Conservation (phyloP, 2,113 vertebrate genomes). For the Pyxicephalus adspersus region DNA sequence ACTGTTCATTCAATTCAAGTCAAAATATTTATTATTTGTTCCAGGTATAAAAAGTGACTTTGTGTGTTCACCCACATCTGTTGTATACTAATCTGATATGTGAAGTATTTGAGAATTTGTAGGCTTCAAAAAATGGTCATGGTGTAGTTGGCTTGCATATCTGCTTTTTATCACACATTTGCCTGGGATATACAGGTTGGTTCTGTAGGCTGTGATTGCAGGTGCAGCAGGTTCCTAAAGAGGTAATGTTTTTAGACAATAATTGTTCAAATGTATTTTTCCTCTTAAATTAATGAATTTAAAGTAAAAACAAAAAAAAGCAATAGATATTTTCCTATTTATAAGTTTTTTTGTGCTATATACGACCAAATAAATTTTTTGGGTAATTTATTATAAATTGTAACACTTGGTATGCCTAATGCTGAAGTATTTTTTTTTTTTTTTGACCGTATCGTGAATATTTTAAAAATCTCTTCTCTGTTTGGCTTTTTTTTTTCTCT, state of each 20-base stretch:
- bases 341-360: slow-evolving; percentile 10
- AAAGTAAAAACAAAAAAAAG: slow-evolving; percentile 13
- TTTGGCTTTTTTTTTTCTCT: no score
- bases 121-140: background rate
- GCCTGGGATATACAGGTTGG: slow-evolving; percentile 6
- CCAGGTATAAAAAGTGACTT: background rate
- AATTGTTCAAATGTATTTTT: slow-evolving; percentile 5
- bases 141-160: background rate
- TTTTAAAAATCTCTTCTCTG: no score
- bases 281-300: background rate
- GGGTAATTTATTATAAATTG: background rate
- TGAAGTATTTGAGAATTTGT: background rate
- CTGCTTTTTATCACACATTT: background rate
- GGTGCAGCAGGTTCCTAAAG: background rate
- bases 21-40: background rate
- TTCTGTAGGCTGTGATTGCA: background rate
- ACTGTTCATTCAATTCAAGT: background rate
- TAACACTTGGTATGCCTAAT: background rate
- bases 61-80: background rate
- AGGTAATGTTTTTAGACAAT: background rate
- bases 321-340: slow-evolving; percentile 28
- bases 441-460: no score
- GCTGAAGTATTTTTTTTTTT: background rate
- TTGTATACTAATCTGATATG: background rate
- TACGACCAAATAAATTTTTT: background rate